phyloP scores from a whole-genome alignment of 2,888 invertebrate genomes.

The Acanthacorydalis orientalis region DNA sequence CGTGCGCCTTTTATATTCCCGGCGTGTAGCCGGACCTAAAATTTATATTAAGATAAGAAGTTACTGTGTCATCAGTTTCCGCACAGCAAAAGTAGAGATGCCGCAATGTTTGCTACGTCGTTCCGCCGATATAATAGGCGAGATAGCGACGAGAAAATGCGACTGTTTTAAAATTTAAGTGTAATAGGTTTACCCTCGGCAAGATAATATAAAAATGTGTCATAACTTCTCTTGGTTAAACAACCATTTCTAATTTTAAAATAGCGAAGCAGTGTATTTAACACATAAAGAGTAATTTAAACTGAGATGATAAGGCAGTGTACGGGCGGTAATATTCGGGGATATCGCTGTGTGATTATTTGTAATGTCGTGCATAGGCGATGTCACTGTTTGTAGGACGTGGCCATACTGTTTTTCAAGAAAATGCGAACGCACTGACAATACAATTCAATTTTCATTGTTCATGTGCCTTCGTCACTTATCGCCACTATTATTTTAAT shows the following conservation, averaged over 20 bases:
- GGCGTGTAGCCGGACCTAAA: conserved; percentile 12
- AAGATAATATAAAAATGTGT: conserved; percentile 23
- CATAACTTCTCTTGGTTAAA: conserved; percentile 23
- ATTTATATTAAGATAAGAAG: conserved; percentile 26
- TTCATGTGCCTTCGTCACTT: too few relatives aligned
- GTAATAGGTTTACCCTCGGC: conserved; percentile 25
- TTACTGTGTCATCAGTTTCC: conserved; percentile 25
- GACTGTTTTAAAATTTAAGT: conserved; percentile 29
- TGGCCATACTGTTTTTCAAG: too few relatives aligned
- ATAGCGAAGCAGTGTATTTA: conserved; percentile 20
- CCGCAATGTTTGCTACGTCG: conserved; percentile 23
- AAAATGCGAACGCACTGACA: too few relatives aligned
- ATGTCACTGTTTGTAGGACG: too few relatives aligned
- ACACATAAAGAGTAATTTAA: conserved; percentile 21
- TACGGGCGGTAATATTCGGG: conserved; percentile 14
- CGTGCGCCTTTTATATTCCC: background rate
- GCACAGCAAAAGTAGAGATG: conserved; percentile 7
- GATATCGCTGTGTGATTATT: conserved; percentile 13
- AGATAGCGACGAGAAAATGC: conserved; percentile 26
- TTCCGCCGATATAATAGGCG: conserved; percentile 22
- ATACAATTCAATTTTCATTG: too few relatives aligned
- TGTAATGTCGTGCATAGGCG: conserved; percentile 5
- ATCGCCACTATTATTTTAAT: too few relatives aligned
- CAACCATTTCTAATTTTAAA: conserved; percentile 24
- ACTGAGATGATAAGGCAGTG: conserved; percentile 17